A percentile compares a stretch with the other conserved stretches of the same genome.
Conservation (phyloP, 2,888 invertebrate species). For the Papilio protenor region DNA sequence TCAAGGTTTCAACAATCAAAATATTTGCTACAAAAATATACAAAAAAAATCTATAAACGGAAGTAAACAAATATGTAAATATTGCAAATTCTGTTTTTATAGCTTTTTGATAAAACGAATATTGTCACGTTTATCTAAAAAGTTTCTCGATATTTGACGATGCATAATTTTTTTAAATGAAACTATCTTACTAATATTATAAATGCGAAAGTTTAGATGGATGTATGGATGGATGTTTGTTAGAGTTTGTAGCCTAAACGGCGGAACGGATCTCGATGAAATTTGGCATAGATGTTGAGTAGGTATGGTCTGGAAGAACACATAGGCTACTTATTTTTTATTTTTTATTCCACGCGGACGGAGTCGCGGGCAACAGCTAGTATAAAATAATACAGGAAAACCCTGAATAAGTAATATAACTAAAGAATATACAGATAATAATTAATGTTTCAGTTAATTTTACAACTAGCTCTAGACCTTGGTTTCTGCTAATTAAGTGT, state of each 20-base stretch:
- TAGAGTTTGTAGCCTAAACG: too few species aligned
- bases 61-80: conserved; percentile 3
- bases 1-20: conserved; percentile 17
- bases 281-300: too few species aligned
- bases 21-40: conserved; percentile 1
- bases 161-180: not conserved
- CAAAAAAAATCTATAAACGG: not conserved
- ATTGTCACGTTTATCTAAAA: not conserved
- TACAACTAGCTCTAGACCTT: not conserved
- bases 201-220: too few species aligned
- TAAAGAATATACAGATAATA: not conserved
- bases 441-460: not conserved
- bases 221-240: too few species aligned
- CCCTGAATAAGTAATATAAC: not conserved
- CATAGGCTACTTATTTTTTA: too few species aligned
- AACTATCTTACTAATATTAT: too few species aligned
- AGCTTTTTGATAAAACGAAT: conserved; percentile 1
- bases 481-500: not conserved
- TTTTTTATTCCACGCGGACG: too few species aligned
- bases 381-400: not conserved
- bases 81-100: not conserved
- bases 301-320: too few species aligned
- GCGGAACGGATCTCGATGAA: too few species aligned
- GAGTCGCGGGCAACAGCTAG: too few species aligned
- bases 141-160: not conserved